A percentile compares a stretch with the other conserved stretches of the same genome.
Evolutionary conservation across 2,888 invertebrate species (phyloP).

Genomic region (Ophioninae sp.): DNA sequence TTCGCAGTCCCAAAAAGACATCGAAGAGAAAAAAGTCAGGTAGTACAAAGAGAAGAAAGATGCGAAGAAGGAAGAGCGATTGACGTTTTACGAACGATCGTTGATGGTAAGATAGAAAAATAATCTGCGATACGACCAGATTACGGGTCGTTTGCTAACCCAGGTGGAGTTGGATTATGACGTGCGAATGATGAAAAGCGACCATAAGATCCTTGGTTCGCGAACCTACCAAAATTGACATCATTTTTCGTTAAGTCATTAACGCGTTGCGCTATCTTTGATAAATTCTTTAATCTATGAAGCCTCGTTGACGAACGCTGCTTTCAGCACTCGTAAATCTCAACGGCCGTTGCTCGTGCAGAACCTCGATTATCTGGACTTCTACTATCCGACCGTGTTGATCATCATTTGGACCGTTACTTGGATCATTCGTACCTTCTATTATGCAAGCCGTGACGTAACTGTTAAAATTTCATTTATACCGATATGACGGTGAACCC

Average conservation of each 20-base stretch:
- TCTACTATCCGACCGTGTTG: too few species aligned
- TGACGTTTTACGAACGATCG: slow-evolving; percentile 19
- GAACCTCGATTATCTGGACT: too few species aligned
- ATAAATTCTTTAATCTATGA: neutral
- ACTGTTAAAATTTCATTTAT: too few species aligned
- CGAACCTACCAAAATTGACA: neutral
- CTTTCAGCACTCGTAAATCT: too few species aligned
- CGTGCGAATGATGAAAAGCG: slow-evolving; percentile 1
- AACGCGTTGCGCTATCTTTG: neutral
- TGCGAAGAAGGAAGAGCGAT: slow-evolving; percentile 26
- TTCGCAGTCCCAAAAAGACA: neutral
- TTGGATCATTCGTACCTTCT: too few species aligned
- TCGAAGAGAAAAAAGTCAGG: slow-evolving; percentile 2
- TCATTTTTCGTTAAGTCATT: neutral
- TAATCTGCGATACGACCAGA: slow-evolving; percentile 27
- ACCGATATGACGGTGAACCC: too few species aligned
- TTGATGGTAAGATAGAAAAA: slow-evolving; percentile 44
- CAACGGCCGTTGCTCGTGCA: too few species aligned
- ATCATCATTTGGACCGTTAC: too few species aligned
- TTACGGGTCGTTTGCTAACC: neutral
- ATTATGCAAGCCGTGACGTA: too few species aligned
- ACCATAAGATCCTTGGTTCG: neutral
- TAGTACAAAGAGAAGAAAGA: slow-evolving; percentile 1
- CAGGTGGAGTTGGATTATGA: neutral
- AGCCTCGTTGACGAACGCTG: too few species aligned